Base-by-base conservation (phyloP, 2,888 invertebrate species). In the Micoletzkya japonica region DNA sequence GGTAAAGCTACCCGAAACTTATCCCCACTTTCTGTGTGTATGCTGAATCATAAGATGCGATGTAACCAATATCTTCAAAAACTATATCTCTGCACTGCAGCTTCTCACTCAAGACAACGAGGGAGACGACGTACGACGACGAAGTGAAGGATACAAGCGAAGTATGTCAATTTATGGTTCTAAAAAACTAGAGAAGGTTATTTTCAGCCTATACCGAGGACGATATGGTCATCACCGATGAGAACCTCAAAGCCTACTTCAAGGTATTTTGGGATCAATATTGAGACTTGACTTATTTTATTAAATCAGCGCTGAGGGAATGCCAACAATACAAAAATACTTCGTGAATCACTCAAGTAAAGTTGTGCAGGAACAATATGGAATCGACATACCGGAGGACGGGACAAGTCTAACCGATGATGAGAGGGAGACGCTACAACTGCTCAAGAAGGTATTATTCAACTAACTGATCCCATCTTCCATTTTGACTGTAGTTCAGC, bases 351-450 rank as follows among this genome's bases (percentile, higher is more conserved):
- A n/a, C n/a, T n/a, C n/a, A n/a, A n/a, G n/a, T n/a, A n/a, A n/a
- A n/a, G n/a, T n/a, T 0, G 20, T 66, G 7, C 32, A 78, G 52
- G 73, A 81, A 58, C 76, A 79, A 30, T 82, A 81, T 64, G 80
- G 79, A 20, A 81, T 82, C 64, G 80, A 81, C 56, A 76, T 82
- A 49, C 77, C 78, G 26, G 75, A 76, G 32, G 76, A 80, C 56
- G 80, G 76, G 28, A 73, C 72, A n/a, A 73, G 76, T 26, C 66
- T 82, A 24, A 75, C 78, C 7, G 74, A 72, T n/a, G 79, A 80
- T 58, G 81, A 82, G 61, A 73, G 76, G 36, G 78, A 77, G 30
- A 82, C 80, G 1, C 64, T 79, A 30, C 74, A 78, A 72, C 74
- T 77, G 28, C 58, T 82, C 49, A 82, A 81, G 70, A 75, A 72